Conservation (phyloP, 1,140 invertebrate species). For the Drosophila jambulina region DNA sequence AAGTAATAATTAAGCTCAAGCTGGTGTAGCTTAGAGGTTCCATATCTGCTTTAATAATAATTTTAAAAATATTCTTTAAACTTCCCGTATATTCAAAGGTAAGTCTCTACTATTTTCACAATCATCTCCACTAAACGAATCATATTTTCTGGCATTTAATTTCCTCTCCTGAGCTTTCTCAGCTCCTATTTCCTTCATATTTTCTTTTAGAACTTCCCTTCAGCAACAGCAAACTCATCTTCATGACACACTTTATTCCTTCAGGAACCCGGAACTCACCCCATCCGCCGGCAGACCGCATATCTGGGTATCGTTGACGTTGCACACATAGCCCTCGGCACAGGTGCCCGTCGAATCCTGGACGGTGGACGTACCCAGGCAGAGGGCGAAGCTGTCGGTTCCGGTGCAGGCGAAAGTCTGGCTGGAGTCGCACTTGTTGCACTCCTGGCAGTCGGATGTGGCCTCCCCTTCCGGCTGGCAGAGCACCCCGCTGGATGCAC, state of each 20-base stretch:
- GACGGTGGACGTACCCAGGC: conserved; percentile 54
- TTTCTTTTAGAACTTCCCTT: conserved; percentile 3
- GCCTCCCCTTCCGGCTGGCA: conserved; percentile 40
- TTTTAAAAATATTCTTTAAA: background rate
- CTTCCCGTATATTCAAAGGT: background rate
- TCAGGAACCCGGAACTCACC: conserved; percentile 32
- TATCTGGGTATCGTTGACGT: conserved; percentile 50
- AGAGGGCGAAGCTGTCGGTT: conserved; percentile 63
- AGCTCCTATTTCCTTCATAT: background rate
- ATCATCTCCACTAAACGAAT: background rate
- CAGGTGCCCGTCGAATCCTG: conserved; percentile 57
- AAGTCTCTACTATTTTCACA: background rate
- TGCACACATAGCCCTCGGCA: conserved; percentile 65
- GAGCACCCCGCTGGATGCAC: conserved; percentile 39
- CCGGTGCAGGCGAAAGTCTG: conserved; percentile 75
- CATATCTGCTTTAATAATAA: background rate
- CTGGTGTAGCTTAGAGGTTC: background rate
- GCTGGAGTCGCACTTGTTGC: conserved; percentile 67
- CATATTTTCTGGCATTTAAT: conserved; percentile 9
- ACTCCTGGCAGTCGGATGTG: conserved; percentile 50
- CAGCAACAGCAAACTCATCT: background rate
- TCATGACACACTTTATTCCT: background rate
- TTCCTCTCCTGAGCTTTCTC: conserved; percentile 1
- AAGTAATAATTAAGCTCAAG: background rate
- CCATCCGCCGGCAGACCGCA: conserved; percentile 53